Conservation (phyloP, 2,888 invertebrate genomes). For the Emmelina monodactyla region DNA sequence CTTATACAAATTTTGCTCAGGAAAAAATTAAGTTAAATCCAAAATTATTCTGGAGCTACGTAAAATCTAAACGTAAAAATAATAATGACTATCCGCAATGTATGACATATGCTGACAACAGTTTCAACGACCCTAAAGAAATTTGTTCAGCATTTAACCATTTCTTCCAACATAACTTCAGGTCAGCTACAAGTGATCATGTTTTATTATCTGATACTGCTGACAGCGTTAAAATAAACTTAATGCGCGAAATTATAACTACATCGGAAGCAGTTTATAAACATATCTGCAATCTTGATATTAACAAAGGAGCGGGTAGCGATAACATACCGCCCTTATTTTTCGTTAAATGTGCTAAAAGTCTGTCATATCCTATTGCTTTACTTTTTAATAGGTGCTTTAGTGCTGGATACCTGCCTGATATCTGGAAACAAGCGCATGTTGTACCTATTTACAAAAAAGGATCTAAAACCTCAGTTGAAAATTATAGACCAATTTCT, state of each 20-base stretch:
- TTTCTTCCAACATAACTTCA: neutral
- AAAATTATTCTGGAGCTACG: neutral
- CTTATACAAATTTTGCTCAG: neutral
- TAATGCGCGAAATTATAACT: neutral
- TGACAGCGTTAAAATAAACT: neutral
- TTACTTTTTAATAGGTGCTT: constrained; percentile 2
- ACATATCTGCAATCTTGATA: neutral
- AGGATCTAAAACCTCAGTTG: constrained; percentile 1
- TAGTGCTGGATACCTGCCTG: constrained; percentile 2
- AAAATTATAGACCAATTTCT: constrained; percentile 8
- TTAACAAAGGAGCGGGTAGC: neutral
- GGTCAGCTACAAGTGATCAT: neutral
- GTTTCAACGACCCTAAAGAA: neutral
- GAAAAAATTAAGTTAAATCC: neutral
- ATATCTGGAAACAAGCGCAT: constrained; percentile 5
- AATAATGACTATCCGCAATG: no score
- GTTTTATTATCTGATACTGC: neutral
- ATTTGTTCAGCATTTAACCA: neutral
- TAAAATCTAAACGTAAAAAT: no score
- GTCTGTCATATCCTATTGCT: neutral
- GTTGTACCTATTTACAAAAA: constrained; percentile 8
- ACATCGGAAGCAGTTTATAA: neutral
- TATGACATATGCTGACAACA: neutral
- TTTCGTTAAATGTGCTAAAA: neutral
- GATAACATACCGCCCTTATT: neutral